phyloP scores from a whole-genome alignment of 2,113 vertebrate species.

The Colossoma macropomum region DNA sequence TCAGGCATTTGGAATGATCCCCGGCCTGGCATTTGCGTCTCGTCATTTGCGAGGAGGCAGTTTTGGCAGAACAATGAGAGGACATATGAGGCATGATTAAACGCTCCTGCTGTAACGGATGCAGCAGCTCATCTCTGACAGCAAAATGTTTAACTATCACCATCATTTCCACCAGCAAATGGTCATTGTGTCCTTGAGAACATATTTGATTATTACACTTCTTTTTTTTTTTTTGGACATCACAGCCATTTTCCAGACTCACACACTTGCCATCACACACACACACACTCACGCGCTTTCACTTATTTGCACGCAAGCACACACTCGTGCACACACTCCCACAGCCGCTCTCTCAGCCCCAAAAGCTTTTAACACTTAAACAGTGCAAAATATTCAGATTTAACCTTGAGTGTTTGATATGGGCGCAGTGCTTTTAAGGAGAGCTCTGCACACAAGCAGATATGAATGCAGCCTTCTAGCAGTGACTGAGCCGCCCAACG shows the following conservation, averaged over 20 bases:
- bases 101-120: conserved; percentile 52
- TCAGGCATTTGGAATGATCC: conserved; percentile 68
- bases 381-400: conserved; percentile 85
- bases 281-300: not conserved
- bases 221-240: conserved; percentile 79
- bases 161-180: conserved; percentile 80
- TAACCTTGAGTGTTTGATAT: conserved; percentile 74
- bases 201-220: conserved; percentile 82
- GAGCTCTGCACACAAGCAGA: conserved; percentile 46
- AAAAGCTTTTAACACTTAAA: conserved; percentile 85
- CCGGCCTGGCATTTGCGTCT: conserved; percentile 71
- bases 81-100: conserved; percentile 60
- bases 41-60: conserved; percentile 66
- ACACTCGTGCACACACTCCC: not conserved
- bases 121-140: conserved; percentile 67
- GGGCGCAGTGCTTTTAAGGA: conserved; percentile 43
- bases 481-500: conserved; percentile 15
- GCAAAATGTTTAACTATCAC: conserved; percentile 75
- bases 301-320: conserved; percentile 20
- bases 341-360: conserved; percentile 57
- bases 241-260: conserved; percentile 79
- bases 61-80: conserved; percentile 67
- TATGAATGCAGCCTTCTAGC: conserved; percentile 17
- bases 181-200: conserved; percentile 82
- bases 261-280: conserved; percentile 69